Percentiles rank a stretch among this genome's conserved stretches.
Conservation (phyloP, 2,113 vertebrate genomes). For the Entomyzon cyanotis region DNA sequence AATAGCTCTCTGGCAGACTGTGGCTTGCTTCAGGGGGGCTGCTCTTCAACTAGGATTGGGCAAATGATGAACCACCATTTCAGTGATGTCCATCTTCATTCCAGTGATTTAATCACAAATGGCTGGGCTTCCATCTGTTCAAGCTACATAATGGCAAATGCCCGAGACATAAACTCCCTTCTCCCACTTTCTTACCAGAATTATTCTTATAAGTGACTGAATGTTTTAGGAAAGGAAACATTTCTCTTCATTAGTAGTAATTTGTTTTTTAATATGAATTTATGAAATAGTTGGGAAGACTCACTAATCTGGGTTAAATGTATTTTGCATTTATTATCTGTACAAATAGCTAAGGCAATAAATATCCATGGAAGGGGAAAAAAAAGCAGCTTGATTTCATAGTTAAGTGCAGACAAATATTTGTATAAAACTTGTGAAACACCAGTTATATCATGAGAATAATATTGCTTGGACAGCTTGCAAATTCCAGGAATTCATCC, state of each 20-base stretch:
- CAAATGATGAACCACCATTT: constrained; percentile 7
- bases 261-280: not conserved
- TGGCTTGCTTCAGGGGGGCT: not conserved
- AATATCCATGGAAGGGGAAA: not conserved
- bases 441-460: not conserved
- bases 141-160: not conserved
- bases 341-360: not conserved
- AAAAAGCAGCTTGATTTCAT: not conserved
- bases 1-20: not conserved
- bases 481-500: not conserved
- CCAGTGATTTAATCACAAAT: constrained; percentile 25
- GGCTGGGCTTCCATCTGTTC: constrained; percentile 26
- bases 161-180: not conserved
- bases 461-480: not conserved
- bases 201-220: not conserved
- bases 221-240: not conserved
- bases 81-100: not conserved
- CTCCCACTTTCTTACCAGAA: not conserved
- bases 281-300: not conserved
- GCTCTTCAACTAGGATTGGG: not conserved
- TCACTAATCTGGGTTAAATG: not conserved
- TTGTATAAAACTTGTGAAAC: not conserved
- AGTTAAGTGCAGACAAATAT: not conserved
- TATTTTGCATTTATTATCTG: not conserved
- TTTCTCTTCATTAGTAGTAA: not conserved